Evolutionary conservation across 2,888 invertebrate species (phyloP).

Genomic region (Xylocampa areola): DNA sequence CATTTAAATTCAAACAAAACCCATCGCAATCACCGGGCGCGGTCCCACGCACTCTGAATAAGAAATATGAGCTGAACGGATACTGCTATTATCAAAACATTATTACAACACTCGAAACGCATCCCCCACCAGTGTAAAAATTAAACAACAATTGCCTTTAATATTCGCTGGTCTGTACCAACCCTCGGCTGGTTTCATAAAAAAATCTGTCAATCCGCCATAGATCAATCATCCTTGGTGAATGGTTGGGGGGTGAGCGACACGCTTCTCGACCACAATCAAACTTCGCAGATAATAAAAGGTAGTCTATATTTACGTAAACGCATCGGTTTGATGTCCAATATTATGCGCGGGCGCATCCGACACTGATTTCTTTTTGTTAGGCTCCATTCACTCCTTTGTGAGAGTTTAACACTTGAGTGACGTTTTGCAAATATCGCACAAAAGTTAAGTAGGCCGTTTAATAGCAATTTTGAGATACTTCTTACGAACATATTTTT

Average conservation of each 20-base stretch:
- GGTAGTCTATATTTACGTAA: slow-evolving; percentile 87
- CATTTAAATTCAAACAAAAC: slow-evolving; percentile 76
- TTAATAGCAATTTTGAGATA: slow-evolving; percentile 53
- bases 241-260: slow-evolving; percentile 83
- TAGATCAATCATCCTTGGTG: slow-evolving; percentile 88
- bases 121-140: slow-evolving; percentile 87
- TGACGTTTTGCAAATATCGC: slow-evolving; percentile 74
- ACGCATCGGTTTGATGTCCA: slow-evolving; percentile 86
- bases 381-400: slow-evolving; percentile 71
- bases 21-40: slow-evolving; percentile 66
- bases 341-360: slow-evolving; percentile 81
- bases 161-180: slow-evolving; percentile 85
- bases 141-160: slow-evolving; percentile 90
- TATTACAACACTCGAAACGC: slow-evolving; percentile 89
- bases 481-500: background rate
- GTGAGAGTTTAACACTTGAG: slow-evolving; percentile 70
- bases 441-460: slow-evolving; percentile 76
- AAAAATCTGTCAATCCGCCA: slow-evolving; percentile 88
- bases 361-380: slow-evolving; percentile 77
- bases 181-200: slow-evolving; percentile 85
- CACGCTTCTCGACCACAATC: slow-evolving; percentile 78
- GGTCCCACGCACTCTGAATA: slow-evolving; percentile 88
- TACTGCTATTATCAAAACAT: slow-evolving; percentile 90
- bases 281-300: slow-evolving; percentile 86
- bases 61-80: slow-evolving; percentile 89